Percentiles rank a stretch among this genome's conserved stretches.
phyloP scores from a whole-genome alignment of 2,113 vertebrate genomes.

The Scomber japonicus region DNA sequence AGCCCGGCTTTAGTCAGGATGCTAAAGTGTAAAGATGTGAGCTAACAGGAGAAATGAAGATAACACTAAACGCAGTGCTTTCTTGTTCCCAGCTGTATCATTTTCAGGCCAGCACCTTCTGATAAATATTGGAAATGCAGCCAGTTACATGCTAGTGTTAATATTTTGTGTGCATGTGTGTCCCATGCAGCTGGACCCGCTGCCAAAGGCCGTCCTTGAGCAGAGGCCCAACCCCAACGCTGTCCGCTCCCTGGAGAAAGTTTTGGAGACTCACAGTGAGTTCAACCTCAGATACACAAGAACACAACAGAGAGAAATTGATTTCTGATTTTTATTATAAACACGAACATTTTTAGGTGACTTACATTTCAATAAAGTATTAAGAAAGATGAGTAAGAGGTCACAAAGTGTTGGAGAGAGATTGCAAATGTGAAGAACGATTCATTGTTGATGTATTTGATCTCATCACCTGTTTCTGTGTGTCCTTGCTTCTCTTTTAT shows the following conservation, averaged over 20 bases:
- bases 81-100: too few relatives aligned
- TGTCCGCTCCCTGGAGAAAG: constrained; percentile 91
- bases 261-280: constrained; percentile 94
- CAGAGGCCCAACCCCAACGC: constrained; percentile 92
- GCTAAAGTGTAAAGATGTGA: too few relatives aligned
- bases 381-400: too few relatives aligned
- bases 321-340: neutral
- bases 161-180: constrained; percentile 19
- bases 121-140: neutral
- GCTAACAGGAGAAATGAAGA: too few relatives aligned
- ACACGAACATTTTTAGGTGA: neutral
- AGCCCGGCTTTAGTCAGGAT: too few relatives aligned
- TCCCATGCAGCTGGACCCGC: constrained; percentile 86
- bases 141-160: neutral
- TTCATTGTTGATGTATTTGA: too few relatives aligned
- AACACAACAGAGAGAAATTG: too few relatives aligned
- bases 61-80: too few relatives aligned
- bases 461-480: neutral
- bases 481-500: neutral
- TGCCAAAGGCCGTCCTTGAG: constrained; percentile 89
- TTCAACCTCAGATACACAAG: neutral
- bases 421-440: too few relatives aligned
- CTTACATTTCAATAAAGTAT: neutral
- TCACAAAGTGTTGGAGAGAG: too few relatives aligned
- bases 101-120: constrained; percentile 5